Percentiles rank a stretch among this genome's conserved stretches.
These are phyloP conservation scores for Deroplatys truncata DNA, from an alignment of 2,888 invertebrate genomes.

Conservation along the genomic window DNA sequence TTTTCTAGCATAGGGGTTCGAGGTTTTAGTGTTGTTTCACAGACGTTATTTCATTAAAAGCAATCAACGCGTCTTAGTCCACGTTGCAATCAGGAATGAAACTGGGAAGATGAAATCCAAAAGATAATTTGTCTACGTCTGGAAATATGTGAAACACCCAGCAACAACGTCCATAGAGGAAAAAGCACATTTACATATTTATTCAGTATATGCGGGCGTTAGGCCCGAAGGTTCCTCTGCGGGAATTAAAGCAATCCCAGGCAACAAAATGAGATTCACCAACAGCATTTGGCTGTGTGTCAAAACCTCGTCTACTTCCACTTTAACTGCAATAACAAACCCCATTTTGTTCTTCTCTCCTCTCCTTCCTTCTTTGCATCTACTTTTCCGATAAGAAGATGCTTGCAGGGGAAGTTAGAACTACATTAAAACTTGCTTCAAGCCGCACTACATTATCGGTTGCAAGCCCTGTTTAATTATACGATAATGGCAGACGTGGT, in stretches of 20 bases:
- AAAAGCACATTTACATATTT: not conserved
- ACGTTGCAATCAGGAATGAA: no score
- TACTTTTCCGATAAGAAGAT: not conserved
- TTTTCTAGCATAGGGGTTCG: no score
- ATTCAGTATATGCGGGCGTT: not conserved
- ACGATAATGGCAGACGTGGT: not conserved
- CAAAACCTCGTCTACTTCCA: not conserved
- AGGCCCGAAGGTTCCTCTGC: not conserved
- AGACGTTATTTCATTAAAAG: no score
- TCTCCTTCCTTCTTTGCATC: not conserved
- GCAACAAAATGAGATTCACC: not conserved
- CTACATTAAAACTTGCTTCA: not conserved
- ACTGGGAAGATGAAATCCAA: no score
- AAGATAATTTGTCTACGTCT: no score
- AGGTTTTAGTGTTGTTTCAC: no score
- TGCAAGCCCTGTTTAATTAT: not conserved
- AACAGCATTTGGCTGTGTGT: not conserved
- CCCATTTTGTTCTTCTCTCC: not conserved
- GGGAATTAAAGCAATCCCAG: not conserved
- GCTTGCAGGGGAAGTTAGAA: not conserved
- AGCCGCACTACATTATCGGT: not conserved
- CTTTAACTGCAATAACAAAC: not conserved
- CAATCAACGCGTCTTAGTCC: no score
- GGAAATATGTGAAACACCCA: not conserved
- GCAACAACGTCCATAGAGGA: not conserved